Evolutionary conservation across 2,888 invertebrate species (phyloP), one percentile per base, ranked within the genome.

Genomic region (Drosophila silvestris): DNA sequence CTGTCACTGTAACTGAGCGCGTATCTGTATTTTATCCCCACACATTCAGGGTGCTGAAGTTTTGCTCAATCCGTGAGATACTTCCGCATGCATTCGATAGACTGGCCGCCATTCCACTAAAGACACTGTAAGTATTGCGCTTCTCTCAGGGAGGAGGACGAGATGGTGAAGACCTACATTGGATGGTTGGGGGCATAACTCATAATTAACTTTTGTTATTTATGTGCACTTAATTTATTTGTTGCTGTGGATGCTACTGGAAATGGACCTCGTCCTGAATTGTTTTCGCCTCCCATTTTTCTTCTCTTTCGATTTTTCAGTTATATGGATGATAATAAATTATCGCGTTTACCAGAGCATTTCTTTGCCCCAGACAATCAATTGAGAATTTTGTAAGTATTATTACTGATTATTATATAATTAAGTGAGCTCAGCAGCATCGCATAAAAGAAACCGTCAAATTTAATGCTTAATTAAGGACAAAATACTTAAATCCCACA

Each of bases 291-390:
- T 10, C 1, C 32, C 19, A 53, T 39, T 33, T 32, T 47, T 47
- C 12, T 70, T 22, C 26, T 44, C 7, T n/a, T 26, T 41, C 52
- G 52, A 30, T 75, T 76, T 84, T 82, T 70, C 83, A 94, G 94
- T 70, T 93, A 94, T 88, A 87, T 94, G 90, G 94, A 94, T 83
- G 94, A 94, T 86, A 94, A 94, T 85, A 91, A 92, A 75, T 88
- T 94, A 69, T 83, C 88, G 63, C 81, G 79, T 39, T 82, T 94
- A 69, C 93, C 94, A 33, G 89, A 85, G 33, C 85, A 93, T 77
- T 82, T 94, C 47, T 94, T 94, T 83, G 85, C 93, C 19, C 73
- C 83, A 5, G 89, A 86, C 59, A 94, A 94, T 86, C 79, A 89
- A 59, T 84, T 94, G 66, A 89, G 89, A 78, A 91, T 91, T 53